Evolutionary conservation across 2,888 invertebrate genomes (phyloP).

Genomic region (Pherbina coryleti): DNA sequence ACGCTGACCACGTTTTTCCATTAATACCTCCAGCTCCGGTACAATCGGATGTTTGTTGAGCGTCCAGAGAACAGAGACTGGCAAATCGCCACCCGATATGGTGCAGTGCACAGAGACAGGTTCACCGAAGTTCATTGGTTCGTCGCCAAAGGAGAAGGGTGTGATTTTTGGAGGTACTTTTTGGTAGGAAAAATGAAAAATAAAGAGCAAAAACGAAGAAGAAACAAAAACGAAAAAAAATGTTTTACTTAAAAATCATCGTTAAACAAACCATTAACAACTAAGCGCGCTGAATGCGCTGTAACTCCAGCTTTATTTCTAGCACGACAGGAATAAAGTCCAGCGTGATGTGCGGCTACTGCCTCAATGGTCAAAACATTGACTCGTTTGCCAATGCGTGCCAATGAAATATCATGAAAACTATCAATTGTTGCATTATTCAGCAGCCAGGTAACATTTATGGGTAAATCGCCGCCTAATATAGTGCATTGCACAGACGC

Average conservation of each 20-base stretch:
- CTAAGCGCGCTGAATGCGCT: constrained; percentile 73
- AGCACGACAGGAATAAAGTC: constrained; percentile 80
- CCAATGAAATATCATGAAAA: constrained; percentile 70
- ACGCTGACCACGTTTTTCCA: constrained; percentile 70
- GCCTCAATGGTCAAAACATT: constrained; percentile 74
- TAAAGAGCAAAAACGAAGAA: constrained; percentile 38
- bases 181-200: background rate
- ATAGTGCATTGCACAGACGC: constrained; percentile 75
- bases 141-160: constrained; percentile 82
- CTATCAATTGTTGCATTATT: constrained; percentile 68
- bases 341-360: constrained; percentile 73
- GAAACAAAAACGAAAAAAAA: constrained; percentile 20
- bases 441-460: constrained; percentile 75
- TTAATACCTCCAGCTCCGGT: constrained; percentile 64
- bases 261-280: constrained; percentile 74
- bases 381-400: constrained; percentile 76
- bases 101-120: constrained; percentile 75
- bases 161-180: constrained; percentile 72
- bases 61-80: constrained; percentile 82
- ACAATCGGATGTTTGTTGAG: constrained; percentile 72
- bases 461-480: constrained; percentile 76
- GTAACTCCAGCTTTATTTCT: constrained; percentile 75
- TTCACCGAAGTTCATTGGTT: constrained; percentile 79
- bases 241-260: constrained; percentile 67
- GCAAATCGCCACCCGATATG: constrained; percentile 82